Base-by-base conservation (phyloP, 2,797 vertebrate species). In the Craterocephalus amniculus region DNA sequence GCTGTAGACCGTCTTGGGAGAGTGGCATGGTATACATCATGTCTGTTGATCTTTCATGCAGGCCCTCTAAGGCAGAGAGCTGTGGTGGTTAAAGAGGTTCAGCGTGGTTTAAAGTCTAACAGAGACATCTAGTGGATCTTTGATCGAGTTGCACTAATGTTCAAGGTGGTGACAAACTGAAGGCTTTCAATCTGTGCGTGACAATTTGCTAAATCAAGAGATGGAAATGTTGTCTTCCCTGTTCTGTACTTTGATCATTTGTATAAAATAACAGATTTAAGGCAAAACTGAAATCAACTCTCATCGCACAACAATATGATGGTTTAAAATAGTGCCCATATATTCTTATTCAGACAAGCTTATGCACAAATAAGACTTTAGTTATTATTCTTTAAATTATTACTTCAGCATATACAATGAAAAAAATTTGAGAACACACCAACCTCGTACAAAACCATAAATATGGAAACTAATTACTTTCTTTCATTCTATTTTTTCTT, bases 51-150 rank as follows among this genome's bases (percentile, higher is more conserved):
- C 77, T 58, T 75, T 74, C 84, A 69, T 32, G 32, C 7, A 9
- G 76, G 72, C 58, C 69, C 58, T 76, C 58, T 2, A 78, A 78
- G 38, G 52, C 67, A 92, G 91, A 72, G 68, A 56, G 56, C 26
- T 49, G 49, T 18, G 49, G 31, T 1, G 60, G 2, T 58, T 34
- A 22, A 2, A 63, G 49, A 20, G 78, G 26, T 22, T 34, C 24
- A 0, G 22, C 56, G 52, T 36, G 31, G 83, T 85, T n/a, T 58
- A 5, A 84, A 62, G 75, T 79, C 56, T 74, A 72, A 90, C 72
- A 91, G 89, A 79, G 89, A 89, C 93, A 92, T 87, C 93, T 91
- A 88, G 87, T 91, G 93, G 90, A 74, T 59, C 11, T 12, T 38
- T 26, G 6, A 11, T 22, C 43, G 40, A 63, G 55, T 32, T 24